Conservation (phyloP, 2,888 invertebrate genomes). For the Entomobrya multifasciata region DNA sequence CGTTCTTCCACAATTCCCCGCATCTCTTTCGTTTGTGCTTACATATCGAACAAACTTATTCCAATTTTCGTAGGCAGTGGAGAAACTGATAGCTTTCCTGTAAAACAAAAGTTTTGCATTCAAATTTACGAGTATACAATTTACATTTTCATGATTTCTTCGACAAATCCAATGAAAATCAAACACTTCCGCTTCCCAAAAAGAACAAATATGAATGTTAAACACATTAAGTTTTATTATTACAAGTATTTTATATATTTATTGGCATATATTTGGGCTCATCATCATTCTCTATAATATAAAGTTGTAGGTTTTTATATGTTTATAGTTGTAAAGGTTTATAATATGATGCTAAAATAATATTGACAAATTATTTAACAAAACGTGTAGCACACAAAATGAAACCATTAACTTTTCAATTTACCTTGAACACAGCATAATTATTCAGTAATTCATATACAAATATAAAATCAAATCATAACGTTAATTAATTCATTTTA, state of each 20-base stretch:
- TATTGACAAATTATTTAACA: constrained; percentile 50
- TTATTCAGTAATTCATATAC: too few species aligned
- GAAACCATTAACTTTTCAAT: constrained; percentile 56
- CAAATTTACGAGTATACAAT: neutral
- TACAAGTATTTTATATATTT: constrained; percentile 67
- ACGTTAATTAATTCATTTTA: too few species aligned
- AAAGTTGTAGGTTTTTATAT: constrained; percentile 23
- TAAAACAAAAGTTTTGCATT: constrained; percentile 1
- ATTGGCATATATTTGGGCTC: constrained; percentile 71
- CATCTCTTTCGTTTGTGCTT: neutral
- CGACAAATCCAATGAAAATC: constrained; percentile 23
- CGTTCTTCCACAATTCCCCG: neutral
- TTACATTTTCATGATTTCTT: constrained; percentile 21
- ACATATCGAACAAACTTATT: constrained; percentile 6
- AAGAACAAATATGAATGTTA: too few species aligned
- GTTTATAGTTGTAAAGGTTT: neutral
- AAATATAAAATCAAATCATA: neutral
- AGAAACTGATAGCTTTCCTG: neutral
- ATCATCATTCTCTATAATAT: constrained; percentile 26
- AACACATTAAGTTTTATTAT: constrained; percentile 36
- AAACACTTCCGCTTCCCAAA: too few species aligned
- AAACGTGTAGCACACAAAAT: constrained; percentile 68
- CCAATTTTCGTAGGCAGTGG: neutral
- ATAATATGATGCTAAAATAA: neutral
- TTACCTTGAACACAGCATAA: constrained; percentile 60